Conservation (phyloP, 2,888 invertebrate genomes). For the Dascillus cervinus region DNA sequence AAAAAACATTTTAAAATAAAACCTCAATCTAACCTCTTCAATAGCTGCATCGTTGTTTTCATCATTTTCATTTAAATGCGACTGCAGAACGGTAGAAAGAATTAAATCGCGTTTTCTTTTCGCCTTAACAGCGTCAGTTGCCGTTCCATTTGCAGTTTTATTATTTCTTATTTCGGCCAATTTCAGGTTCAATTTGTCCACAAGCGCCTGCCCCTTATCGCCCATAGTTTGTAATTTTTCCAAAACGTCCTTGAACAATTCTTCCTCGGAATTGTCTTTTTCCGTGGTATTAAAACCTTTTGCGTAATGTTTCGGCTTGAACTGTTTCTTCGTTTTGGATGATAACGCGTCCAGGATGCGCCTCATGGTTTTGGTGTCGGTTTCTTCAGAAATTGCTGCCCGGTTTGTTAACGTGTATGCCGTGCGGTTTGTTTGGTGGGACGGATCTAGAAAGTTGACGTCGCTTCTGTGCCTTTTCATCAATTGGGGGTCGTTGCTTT, state of each 20-base stretch:
- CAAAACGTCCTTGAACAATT: conserved; percentile 54
- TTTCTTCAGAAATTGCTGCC: conserved; percentile 28
- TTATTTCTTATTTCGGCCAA: conserved; percentile 20
- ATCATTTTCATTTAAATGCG: conserved; percentile 50
- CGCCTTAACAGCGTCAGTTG: conserved; percentile 3
- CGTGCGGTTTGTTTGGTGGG: conserved; percentile 28
- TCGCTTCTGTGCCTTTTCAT: conserved; percentile 58
- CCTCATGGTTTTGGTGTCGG: conserved; percentile 33
- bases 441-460: conserved; percentile 54
- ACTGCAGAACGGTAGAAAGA: conserved; percentile 34
- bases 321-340: too few relatives aligned
- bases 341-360: conserved; percentile 27
- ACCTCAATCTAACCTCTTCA: conserved; percentile 60
- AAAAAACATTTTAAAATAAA: too few relatives aligned
- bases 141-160: conserved; percentile 5
- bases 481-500: conserved; percentile 53
- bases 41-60: conserved; percentile 53
- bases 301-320: too few relatives aligned
- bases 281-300: too few relatives aligned
- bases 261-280: too few relatives aligned
- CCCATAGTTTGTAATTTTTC: conserved; percentile 51
- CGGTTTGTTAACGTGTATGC: conserved; percentile 25
- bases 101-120: conserved; percentile 8
- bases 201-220: conserved; percentile 48
- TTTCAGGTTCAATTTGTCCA: conserved; percentile 48